These are phyloP conservation scores for Cygnus buccinator DNA, from an alignment of 2,113 vertebrate species.

Conservation along the genomic window DNA sequence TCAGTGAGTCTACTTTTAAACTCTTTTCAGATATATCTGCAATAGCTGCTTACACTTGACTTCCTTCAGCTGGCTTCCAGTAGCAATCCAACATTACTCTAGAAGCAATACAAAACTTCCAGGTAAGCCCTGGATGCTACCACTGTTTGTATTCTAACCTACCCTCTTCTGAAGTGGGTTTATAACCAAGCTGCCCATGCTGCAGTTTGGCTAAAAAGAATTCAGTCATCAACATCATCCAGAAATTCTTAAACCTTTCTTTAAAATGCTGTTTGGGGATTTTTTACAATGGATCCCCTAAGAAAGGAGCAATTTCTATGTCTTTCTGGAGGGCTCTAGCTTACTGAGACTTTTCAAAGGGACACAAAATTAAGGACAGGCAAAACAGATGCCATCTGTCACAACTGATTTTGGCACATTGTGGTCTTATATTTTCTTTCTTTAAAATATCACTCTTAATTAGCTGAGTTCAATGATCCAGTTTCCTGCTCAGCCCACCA, in stretches of 20 bases:
- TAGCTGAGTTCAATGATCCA: neutral
- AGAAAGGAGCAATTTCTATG: neutral
- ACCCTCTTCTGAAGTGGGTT: neutral
- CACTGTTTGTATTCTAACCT: neutral
- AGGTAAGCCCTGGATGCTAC: neutral
- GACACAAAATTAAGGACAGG: neutral
- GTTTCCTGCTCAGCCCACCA: neutral
- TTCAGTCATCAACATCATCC: neutral
- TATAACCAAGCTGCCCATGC: neutral
- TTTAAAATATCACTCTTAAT: neutral
- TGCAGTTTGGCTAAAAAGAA: neutral
- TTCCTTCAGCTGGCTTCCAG: neutral
- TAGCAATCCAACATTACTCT: neutral
- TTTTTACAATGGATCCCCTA: neutral
- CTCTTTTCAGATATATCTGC: neutral
- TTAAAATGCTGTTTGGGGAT: neutral
- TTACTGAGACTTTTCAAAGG: neutral
- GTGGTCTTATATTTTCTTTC: neutral
- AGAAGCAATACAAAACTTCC: neutral
- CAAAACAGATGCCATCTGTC: constrained; percentile 34
- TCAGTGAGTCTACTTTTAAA: neutral
- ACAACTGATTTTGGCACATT: neutral
- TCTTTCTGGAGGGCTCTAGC: neutral
- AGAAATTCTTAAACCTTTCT: neutral
- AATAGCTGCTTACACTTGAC: neutral